Base-by-base conservation (phyloP, 1,140 invertebrate species). In the Nephila pilipes region DNA sequence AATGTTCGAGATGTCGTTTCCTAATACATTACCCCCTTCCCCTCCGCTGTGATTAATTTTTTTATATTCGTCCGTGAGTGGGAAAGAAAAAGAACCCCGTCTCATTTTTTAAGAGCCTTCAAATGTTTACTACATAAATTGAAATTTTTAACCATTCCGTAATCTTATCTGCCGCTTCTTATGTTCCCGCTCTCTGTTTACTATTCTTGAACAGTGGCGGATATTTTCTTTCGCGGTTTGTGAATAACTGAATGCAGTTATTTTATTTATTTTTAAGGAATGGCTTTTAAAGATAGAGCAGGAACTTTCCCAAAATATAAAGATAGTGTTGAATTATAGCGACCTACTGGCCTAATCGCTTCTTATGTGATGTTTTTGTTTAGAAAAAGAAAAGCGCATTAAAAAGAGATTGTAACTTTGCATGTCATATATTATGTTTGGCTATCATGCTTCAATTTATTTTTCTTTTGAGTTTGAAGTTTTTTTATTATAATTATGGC, bases 271-370 rank as follows among this genome's bases (percentile, higher is more conserved):
- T 65, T 46, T 46, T 46, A 8, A 46, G 22, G 25, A 65, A 65
- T 65, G 63, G 63, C n/a, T 0, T 25, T 65, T 65, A 25, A 25
- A 65, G 63, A 58, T 58, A 58, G 57, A 4, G 14, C 20, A 3
- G 57, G 14, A 22, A 65, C 25, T 65, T 22, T 22, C 60, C 63
- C 25, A 25, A 25, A 65, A 25, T 65, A 65, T 25, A 65, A 12
- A 75, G 32, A 75, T 75, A 75, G 2, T 75, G 29, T 29, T 75
- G 25, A 75, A 32, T 75, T 75, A 75, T 18, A 75, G 29, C 65
- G 65, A 75, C 65, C 65, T 75, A 75, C 25, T 75, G 65, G 65
- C 32, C 65, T 29, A 75, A 75, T 75, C 65, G 65, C 14, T 75
- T 36, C 29, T 32, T 75, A 25, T 22, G 25, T 20, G 22, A 8